Percentiles rank a stretch among this genome's conserved stretches.
These are phyloP conservation scores for Muscidifurax raptorellus DNA, from an alignment of 1,140 invertebrate genomes.

Conservation along the genomic window DNA sequence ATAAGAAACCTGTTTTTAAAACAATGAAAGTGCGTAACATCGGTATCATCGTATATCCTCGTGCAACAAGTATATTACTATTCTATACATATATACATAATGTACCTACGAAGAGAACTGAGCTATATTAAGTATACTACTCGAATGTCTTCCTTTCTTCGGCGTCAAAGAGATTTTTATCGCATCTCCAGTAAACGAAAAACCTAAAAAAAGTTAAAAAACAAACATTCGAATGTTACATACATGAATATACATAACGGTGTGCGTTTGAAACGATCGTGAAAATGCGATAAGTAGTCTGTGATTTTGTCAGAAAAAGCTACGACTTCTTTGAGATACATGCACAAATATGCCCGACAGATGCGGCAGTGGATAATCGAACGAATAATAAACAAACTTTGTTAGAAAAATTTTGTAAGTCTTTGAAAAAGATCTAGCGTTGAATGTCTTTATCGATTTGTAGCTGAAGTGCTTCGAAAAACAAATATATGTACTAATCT, in stretches of 20 bases:
- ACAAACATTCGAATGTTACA: neutral
- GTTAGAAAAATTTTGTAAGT: neutral
- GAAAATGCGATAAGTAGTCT: conserved; percentile 18
- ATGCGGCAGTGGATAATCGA: neutral
- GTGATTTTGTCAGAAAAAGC: conserved; percentile 32
- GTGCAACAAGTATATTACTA: conserved; percentile 11
- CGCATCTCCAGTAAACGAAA: conserved; percentile 16
- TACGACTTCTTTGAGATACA: neutral
- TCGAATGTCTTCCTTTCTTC: conserved; percentile 51
- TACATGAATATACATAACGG: neutral
- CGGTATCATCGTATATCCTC: neutral
- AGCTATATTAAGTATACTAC: conserved; percentile 45
- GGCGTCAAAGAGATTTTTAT: conserved; percentile 39
- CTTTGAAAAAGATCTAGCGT: neutral
- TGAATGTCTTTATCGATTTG: neutral
- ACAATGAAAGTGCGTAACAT: neutral
- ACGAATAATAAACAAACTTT: neutral
- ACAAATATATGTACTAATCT: neutral
- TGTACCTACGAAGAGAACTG: conserved; percentile 43
- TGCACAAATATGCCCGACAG: neutral
- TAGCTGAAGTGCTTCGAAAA: neutral
- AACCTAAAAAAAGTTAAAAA: conserved; percentile 15
- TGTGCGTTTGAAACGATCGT: conserved; percentile 14
- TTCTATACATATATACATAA: conserved; percentile 29
- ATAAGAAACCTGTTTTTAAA: neutral